A percentile compares a stretch with the other conserved stretches of the same genome.
phyloP scores from a whole-genome alignment of 2,113 vertebrate species.

The Gila orcuttii region DNA sequence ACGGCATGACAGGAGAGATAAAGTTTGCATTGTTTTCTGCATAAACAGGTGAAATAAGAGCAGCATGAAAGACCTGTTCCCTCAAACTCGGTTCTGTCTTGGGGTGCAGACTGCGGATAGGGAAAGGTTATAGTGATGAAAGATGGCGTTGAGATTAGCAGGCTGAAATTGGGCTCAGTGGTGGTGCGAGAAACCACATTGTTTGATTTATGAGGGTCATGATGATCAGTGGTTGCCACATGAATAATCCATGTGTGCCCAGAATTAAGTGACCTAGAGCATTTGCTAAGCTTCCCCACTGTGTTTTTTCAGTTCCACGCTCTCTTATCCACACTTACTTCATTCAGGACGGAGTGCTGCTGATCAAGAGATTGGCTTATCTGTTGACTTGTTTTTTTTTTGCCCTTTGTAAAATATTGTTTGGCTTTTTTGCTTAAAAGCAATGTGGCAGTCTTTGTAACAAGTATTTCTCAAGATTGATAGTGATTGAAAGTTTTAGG shows the following conservation, averaged over 20 bases:
- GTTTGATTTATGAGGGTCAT: conserved; percentile 80
- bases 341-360: conserved; percentile 27
- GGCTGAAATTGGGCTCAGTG: conserved; percentile 67
- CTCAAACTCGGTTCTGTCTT: conserved; percentile 64
- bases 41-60: conserved; percentile 36
- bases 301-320: conserved; percentile 48
- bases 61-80: conserved; percentile 51
- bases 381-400: conserved; percentile 9
- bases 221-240: conserved; percentile 74
- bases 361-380: conserved; percentile 32
- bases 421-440: conserved; percentile 4
- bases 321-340: conserved; percentile 32
- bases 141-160: conserved; percentile 78
- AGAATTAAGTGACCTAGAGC: conserved; percentile 76
- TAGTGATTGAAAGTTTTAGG: not conserved
- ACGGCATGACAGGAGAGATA: conserved; percentile 8
- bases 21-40: conserved; percentile 20
- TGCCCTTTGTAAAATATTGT: conserved; percentile 19
- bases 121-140: conserved; percentile 80
- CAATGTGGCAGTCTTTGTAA: not conserved
- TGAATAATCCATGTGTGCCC: conserved; percentile 81
- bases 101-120: conserved; percentile 67
- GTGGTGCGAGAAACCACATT: conserved; percentile 67
- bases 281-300: conserved; percentile 67
- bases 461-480: not conserved